Evolutionary conservation across 2,888 invertebrate species (phyloP), one percentile per base, ranked within the genome.

Genomic region (Temnothorax ravouxi): DNA sequence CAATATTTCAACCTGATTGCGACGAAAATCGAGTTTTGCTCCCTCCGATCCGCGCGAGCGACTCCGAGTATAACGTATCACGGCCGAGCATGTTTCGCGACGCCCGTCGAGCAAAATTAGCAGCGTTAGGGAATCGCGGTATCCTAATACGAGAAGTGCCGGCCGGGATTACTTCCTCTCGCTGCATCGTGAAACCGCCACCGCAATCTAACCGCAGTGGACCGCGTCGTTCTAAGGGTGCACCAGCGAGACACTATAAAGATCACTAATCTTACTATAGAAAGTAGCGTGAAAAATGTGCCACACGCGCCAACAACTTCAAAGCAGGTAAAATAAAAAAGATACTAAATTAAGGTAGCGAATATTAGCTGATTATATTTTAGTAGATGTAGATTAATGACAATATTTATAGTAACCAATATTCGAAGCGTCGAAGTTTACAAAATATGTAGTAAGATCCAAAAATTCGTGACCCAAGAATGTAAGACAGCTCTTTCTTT

Each of bases 41-140:
- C 21, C 15, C 25, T 25, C 9, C 38, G n/a, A 38, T 38, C 5
- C 25, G 15, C 9, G 21, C 25, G 41, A 56, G 6, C 21, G n/a
- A n/a, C 38, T 54, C 1, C 54, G 29, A 21, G 54, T 9, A 3
- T 61, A 47, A 50, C 9, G 41, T 25, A 29, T 77, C 41, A 44
- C 25, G 52, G 61, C 21, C 41, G 67, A 41, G 74, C 71, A 84
- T 89, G 87, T 89, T 86, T 89, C 86, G 86, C 54, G 62, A 54
- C 66, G 47, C 59, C 15, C 66, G 77, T 86, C 64, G 66, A 75
- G 83, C 84, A 84, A 88, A 90, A 90, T 90, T 91, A 89, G 89
- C 87, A 85, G 86, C 86, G 83, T 90, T 90, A 90, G 86, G 76
- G 85, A 86, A 87, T 91, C 89, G 88, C 87, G 85, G 88, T 83